These are phyloP conservation scores for Trinorchestia longiramus DNA, from an alignment of 1,140 invertebrate species.

Conservation along the genomic window DNA sequence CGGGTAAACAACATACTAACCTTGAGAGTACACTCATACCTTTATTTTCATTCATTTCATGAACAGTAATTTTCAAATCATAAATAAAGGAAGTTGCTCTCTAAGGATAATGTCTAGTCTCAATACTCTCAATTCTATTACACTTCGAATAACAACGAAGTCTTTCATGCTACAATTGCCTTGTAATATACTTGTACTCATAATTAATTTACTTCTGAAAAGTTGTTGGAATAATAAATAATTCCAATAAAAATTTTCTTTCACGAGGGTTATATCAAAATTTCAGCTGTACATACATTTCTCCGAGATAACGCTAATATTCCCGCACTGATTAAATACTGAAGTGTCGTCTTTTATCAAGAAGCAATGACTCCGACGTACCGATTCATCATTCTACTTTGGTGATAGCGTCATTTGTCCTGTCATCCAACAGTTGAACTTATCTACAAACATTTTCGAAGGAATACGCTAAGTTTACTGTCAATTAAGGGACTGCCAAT, in stretches of 20 bases:
- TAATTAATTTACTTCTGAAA: no score
- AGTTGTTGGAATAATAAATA: no score
- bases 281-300: no score
- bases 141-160: background rate
- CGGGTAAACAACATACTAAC: background rate
- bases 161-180: no score
- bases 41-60: background rate
- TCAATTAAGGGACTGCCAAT: background rate
- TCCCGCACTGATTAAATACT: no score
- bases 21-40: background rate
- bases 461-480: background rate
- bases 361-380: background rate
- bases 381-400: background rate
- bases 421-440: background rate
- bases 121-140: background rate
- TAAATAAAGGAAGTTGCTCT: background rate
- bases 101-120: background rate
- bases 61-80: background rate
- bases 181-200: no score
- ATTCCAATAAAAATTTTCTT: no score
- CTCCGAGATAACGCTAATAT: no score
- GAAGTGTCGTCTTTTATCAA: no score
- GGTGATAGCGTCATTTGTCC: background rate
- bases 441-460: background rate
- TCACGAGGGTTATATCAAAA: no score